Percentiles rank a stretch among this genome's conserved stretches.
These are phyloP conservation scores for Drosophila arizonae DNA, from an alignment of 1,140 invertebrate species.

Conservation along the genomic window DNA sequence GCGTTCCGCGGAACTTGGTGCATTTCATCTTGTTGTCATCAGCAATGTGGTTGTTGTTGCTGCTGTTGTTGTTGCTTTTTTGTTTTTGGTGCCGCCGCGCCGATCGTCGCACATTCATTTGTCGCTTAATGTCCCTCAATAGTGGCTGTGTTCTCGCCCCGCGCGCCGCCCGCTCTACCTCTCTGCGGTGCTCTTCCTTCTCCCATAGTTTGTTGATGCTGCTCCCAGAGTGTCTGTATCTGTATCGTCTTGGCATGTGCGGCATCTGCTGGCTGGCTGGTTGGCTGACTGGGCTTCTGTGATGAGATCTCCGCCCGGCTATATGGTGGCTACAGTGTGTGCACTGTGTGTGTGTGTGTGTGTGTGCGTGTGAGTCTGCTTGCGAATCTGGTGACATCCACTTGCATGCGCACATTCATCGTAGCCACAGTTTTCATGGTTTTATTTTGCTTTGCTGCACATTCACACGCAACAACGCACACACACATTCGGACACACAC, in stretches of 20 bases:
- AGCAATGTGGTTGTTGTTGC: conserved; percentile 23
- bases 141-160: conserved; percentile 42
- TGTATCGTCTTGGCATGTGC: conserved; percentile 78
- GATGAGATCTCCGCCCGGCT: conserved; percentile 63
- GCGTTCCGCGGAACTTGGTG: conserved; percentile 78
- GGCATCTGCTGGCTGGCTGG: conserved; percentile 64
- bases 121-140: conserved; percentile 79
- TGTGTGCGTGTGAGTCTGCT: conserved; percentile 26
- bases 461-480: conserved; percentile 70
- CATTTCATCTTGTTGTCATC: conserved; percentile 75
- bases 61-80: conserved; percentile 43
- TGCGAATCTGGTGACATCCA: conserved; percentile 74
- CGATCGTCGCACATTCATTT: conserved; percentile 79
- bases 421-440: conserved; percentile 62
- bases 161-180: not conserved
- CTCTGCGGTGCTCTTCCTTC: conserved; percentile 4
- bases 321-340: conserved; percentile 14
- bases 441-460: conserved; percentile 58
- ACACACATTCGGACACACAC: conserved; percentile 49
- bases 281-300: conserved; percentile 61
- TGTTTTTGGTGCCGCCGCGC: conserved; percentile 44
- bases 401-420: conserved; percentile 74
- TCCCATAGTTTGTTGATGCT: conserved; percentile 1
- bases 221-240: conserved; percentile 77
- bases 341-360: conserved; percentile 23